Base-by-base conservation (phyloP, 2,888 invertebrate genomes). In the Tenthredo notha region DNA sequence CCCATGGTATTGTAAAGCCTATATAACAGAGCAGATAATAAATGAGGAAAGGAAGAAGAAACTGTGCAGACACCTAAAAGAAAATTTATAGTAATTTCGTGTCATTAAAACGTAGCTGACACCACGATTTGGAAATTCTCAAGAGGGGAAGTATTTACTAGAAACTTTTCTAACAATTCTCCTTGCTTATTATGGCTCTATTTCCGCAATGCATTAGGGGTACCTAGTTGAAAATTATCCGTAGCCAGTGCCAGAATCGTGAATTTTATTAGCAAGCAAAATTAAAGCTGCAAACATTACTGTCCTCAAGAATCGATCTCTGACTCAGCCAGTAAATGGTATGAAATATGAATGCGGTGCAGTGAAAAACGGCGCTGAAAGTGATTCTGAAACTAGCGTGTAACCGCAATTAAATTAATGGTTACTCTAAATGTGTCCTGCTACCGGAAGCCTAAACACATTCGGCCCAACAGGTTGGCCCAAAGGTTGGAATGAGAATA, bases 171-270 rank as follows among this genome's bases (percentile, higher is more conserved):
- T 15, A 15, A 67, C 33, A 15, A 67, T 67, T 1, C 67, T 29
- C 15, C 29, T 67, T 6, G 15, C 67, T 33, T 10, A 67, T 67
- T 9, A 2, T 29, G 12, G 67, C 25, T 15, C 15, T 33, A 67
- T 67, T 29, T 29, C 29, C 67, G 67, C 18, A 33, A 67, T 29
- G 67, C 29, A 29, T 67, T 29, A 10, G 25, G 15, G 33, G 67
- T 67, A 54, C 54, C 54, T 54, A 67, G 67, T 67, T 67, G 67
- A 5, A 67, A 67, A 67, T 67, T 67, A 67, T 67, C 33, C 33
- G 29, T 67, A 18, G 33, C 67, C 18, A 67, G 15, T 67, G 33
- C 33, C 33, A 18, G 18, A 33, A 33, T 33, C 67, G 65, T 33
- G 6, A 7, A 67, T 33, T 67, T 67, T 15, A 67, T 33, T 33